Conservation (phyloP, 1,140 invertebrate species). For the Cydia splendana region DNA sequence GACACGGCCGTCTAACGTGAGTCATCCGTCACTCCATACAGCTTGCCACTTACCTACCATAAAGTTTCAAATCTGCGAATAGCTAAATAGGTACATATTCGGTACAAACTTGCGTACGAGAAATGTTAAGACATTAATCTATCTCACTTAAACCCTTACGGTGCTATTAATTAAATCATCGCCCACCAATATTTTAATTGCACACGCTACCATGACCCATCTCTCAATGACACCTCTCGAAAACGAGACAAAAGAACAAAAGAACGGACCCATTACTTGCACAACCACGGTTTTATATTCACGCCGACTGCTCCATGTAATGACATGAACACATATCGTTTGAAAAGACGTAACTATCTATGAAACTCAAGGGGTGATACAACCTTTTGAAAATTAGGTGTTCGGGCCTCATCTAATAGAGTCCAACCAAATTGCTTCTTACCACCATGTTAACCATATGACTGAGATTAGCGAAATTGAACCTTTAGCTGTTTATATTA, state of each 20-base stretch:
- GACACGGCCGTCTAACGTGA: too few relatives aligned
- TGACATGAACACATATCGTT: constrained; percentile 51
- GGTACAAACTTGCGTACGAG: too few relatives aligned
- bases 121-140: neutral
- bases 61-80: too few relatives aligned
- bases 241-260: constrained; percentile 70
- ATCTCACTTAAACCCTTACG: neutral
- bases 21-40: too few relatives aligned
- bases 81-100: too few relatives aligned
- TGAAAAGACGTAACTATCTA: neutral
- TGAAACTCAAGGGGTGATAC: neutral
- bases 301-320: constrained; percentile 63
- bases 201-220: constrained; percentile 54
- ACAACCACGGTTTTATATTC: constrained; percentile 62
- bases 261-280: constrained; percentile 54
- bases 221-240: constrained; percentile 61
- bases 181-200: constrained; percentile 20
- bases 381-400: constrained; percentile 6
- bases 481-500: neutral
- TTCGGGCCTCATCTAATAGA: constrained; percentile 56
- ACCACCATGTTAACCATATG: neutral
- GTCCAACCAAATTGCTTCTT: constrained; percentile 57
- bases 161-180: constrained; percentile 6
- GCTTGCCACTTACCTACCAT: too few relatives aligned
- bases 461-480: neutral